These are phyloP conservation scores for Sphaeridia pumilis DNA, from an alignment of 2,888 invertebrate species.

Conservation along the genomic window DNA sequence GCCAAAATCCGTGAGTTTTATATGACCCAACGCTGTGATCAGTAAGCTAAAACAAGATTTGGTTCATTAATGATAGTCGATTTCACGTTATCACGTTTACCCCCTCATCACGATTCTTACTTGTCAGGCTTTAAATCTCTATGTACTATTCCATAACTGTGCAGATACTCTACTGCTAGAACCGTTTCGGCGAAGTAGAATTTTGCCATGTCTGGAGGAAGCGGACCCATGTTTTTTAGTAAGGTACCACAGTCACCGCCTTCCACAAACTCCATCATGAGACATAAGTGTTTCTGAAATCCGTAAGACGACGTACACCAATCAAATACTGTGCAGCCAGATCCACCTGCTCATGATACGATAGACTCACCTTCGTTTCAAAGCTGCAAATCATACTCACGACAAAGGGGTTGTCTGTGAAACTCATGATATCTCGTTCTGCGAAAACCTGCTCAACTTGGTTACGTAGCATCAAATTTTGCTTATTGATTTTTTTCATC, in stretches of 20 bases:
- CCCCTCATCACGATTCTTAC: too few species aligned
- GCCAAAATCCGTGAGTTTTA: constrained; percentile 97
- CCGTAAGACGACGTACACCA: too few species aligned
- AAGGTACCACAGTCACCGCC: constrained; percentile 98
- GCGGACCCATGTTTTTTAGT: constrained; percentile 81
- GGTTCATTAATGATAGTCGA: too few species aligned
- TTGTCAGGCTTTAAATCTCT: constrained; percentile 98
- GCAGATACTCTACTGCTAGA: constrained; percentile 95
- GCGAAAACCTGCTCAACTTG: constrained; percentile 93
- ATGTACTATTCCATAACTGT: constrained; percentile 98
- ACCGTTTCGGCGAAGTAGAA: constrained; percentile 99
- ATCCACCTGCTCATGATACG: too few species aligned
- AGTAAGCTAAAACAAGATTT: constrained; percentile 68
- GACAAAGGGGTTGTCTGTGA: constrained; percentile 99
- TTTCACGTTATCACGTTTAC: too few species aligned
- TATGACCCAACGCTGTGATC: constrained; percentile 95
- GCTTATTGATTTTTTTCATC: constrained; percentile 99
- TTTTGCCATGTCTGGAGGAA: constrained; percentile 92
- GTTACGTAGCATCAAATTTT: constrained; percentile 91
- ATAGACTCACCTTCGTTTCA: constrained; percentile 87
- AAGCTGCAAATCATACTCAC: constrained; percentile 99
- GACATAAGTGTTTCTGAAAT: constrained; percentile 77
- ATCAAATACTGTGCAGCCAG: too few species aligned
- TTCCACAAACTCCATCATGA: constrained; percentile 99
- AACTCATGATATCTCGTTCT: constrained; percentile 96